Percentiles rank a stretch among this genome's conserved stretches.
Evolutionary conservation across 2,113 vertebrate species (phyloP).

Genomic region (Hippopotamus amphibius): DNA sequence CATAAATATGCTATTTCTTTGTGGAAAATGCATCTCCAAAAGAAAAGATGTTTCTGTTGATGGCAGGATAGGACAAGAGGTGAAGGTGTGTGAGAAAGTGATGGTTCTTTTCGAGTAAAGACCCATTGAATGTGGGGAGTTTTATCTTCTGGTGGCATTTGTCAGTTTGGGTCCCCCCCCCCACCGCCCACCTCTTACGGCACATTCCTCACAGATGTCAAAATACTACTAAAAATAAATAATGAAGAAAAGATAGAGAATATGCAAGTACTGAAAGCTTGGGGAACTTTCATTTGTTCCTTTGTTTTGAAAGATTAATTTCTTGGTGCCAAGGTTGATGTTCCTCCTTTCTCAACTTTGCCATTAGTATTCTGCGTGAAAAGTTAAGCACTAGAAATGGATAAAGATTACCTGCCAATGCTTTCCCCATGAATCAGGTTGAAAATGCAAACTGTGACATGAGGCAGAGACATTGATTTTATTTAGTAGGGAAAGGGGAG

Average conservation of each 20-base stretch:
- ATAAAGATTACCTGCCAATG: conserved; percentile 81
- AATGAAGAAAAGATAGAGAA: conserved; percentile 35
- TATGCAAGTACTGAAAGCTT: neutral
- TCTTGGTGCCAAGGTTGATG: conserved; percentile 62
- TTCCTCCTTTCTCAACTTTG: conserved; percentile 50
- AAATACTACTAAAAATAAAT: conserved; percentile 46
- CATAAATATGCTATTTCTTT: neutral
- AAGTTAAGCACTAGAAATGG: conserved; percentile 76
- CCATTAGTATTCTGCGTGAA: conserved; percentile 69
- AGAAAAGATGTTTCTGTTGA: neutral
- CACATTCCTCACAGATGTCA: conserved; percentile 39
- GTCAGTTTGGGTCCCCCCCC: neutral
- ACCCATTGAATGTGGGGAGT: neutral
- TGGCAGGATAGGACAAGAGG: neutral
- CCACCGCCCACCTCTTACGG: neutral
- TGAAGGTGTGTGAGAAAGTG: neutral
- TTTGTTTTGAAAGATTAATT: conserved; percentile 69
- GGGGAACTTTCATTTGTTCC: conserved; percentile 51
- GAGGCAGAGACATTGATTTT: conserved; percentile 74
- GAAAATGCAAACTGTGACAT: conserved; percentile 71
- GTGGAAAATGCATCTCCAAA: neutral
- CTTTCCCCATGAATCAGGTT: conserved; percentile 74
- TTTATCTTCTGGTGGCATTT: conserved; percentile 12
- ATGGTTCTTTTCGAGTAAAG: neutral
- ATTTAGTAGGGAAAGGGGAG: conserved; percentile 56